Conservation (phyloP, 1,140 invertebrate genomes). For the Heliconius congener region DNA sequence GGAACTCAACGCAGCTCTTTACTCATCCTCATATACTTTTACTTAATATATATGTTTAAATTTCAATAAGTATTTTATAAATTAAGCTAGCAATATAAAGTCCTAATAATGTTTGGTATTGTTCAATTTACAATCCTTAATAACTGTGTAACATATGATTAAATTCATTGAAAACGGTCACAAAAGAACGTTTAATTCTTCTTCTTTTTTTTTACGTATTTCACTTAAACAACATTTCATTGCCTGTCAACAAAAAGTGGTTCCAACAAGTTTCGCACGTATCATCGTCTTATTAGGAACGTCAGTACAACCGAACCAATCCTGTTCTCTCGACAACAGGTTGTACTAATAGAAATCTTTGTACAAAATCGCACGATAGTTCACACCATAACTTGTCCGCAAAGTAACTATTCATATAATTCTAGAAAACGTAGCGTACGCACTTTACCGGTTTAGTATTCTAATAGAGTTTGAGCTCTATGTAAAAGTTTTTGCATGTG, state of each 20-base stretch:
- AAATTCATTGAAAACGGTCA: neutral
- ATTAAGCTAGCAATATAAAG: no score
- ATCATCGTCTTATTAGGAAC: slow-evolving; percentile 2
- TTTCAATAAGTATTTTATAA: no score
- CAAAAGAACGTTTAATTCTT: neutral
- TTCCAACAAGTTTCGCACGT: no score
- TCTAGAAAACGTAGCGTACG: neutral
- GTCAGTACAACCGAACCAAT: neutral
- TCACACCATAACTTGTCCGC: neutral
- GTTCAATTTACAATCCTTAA: neutral
- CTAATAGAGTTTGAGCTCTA: slow-evolving; percentile 44
- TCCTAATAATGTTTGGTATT: neutral
- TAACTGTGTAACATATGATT: neutral
- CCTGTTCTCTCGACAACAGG: slow-evolving; percentile 3
- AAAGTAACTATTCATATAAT: neutral
- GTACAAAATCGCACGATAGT: neutral
- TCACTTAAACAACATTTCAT: neutral
- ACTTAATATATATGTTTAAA: neutral
- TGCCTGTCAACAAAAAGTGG: neutral
- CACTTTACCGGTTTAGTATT: slow-evolving; percentile 23
- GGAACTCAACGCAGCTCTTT: no score
- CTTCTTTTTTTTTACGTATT: slow-evolving; percentile 1
- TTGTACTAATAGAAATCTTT: slow-evolving; percentile 12
- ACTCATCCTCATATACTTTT: neutral
- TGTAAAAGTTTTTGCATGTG: slow-evolving; percentile 71